Evolutionary conservation across 2,797 vertebrate species (phyloP), one percentile per base, ranked within the genome.

Genomic region (Hipposideros larvatus): DNA sequence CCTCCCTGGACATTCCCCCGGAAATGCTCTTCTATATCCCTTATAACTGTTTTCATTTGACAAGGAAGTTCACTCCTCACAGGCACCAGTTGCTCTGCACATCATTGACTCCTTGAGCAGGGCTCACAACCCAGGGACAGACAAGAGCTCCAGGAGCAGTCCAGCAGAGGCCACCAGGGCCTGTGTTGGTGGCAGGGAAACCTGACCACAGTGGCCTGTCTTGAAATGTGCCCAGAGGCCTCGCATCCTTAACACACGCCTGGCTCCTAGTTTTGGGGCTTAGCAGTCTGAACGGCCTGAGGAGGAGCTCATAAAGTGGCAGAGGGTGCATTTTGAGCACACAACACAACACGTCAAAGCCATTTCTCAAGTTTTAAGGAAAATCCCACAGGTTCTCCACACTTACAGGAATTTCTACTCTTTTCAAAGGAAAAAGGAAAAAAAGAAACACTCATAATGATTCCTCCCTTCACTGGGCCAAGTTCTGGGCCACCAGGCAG

Each of bases 401-500:
- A 86, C 37, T 94, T 87, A 26, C 1, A 46, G 57, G 88, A 89
- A 90, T 53, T 18, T 37, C 70, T 63, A 46, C 28, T 37, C 59
- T 75, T 85, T 97, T 89, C 79, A 87, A 87, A 97, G 51, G 57
- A 73, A 68, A 41, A 63, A 65, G n/a, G 73, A 43, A 43, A 43
- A 51, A 51, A 51, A 75, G 90, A 85, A 79, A 87, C 16, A 34
- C 18, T 74, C 16, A 1, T 53, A 65, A 74, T 24, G 79, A 89
- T 77, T 41, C 37, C 66, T 82, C n/a, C 78, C 61, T 68, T 46
- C 41, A 11, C 51, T 55, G 68, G 66, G 89, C 90, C 77, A 61
- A 89, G 79, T 90, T 93, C 78, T 83, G 84, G 90, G 90, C 74
- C 46, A 77, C 61, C 18, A 15, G 70, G 89, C 70, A 71, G 59